Evolutionary conservation across 2,888 invertebrate species (phyloP).

Genomic region (Catonia carolina): DNA sequence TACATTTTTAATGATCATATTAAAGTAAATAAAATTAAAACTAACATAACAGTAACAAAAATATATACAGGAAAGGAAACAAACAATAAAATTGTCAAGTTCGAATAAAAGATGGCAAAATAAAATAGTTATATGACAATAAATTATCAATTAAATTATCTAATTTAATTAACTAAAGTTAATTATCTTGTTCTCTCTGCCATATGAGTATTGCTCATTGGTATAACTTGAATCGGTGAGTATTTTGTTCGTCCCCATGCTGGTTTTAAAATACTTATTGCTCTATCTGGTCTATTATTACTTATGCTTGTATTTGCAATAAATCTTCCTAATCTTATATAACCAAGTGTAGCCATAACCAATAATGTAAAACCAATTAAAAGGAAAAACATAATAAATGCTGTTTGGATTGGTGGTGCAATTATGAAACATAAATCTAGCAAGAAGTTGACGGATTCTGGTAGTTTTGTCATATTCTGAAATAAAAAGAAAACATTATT

Average conservation of each 20-base stretch:
- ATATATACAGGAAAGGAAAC: too few species aligned
- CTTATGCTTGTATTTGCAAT: slow-evolving; percentile 18
- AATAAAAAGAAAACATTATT: slow-evolving; percentile 4
- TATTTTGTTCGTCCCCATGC: slow-evolving; percentile 3
- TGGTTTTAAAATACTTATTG: slow-evolving; percentile 3
- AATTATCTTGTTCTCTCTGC: not conserved
- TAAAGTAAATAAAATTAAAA: too few species aligned
- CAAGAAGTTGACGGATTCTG: slow-evolving; percentile 29
- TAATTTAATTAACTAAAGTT: too few species aligned
- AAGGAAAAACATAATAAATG: slow-evolving; percentile 37
- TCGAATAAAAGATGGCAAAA: too few species aligned
- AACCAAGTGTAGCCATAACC: slow-evolving; percentile 36
- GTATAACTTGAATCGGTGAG: slow-evolving; percentile 9
- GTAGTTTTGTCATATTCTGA: slow-evolving; percentile 31
- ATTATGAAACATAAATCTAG: slow-evolving; percentile 38
- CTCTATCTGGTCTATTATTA: slow-evolving; percentile 1
- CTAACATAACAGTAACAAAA: too few species aligned
- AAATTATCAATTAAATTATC: too few species aligned
- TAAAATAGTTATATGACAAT: too few species aligned
- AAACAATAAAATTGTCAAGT: too few species aligned
- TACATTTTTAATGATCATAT: too few species aligned
- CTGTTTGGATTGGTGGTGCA: slow-evolving; percentile 35
- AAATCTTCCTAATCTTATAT: slow-evolving; percentile 28
- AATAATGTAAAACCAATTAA: slow-evolving; percentile 39
- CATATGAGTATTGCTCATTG: slow-evolving; percentile 1